These are phyloP conservation scores for Apaloderma vittatum DNA, from an alignment of 2,113 vertebrate genomes.

Conservation along the genomic window DNA sequence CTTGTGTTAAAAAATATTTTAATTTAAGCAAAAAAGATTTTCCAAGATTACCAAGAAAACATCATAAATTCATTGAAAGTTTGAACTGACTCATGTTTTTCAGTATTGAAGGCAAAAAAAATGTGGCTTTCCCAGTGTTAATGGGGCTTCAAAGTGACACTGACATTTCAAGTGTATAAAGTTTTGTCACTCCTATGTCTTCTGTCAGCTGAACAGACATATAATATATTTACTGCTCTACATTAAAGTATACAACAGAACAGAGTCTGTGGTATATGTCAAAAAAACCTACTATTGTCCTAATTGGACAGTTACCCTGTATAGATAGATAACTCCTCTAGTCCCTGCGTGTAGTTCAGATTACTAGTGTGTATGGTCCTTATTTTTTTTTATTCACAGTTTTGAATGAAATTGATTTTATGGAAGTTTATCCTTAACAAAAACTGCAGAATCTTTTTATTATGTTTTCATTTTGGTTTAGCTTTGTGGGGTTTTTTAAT, in stretches of 20 bases:
- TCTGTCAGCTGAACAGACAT: neutral
- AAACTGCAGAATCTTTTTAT: neutral
- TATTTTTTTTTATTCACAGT: neutral
- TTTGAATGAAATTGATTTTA: neutral
- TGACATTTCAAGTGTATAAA: slow-evolving; percentile 34
- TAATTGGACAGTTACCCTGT: neutral
- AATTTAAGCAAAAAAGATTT: neutral
- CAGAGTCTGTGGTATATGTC: neutral
- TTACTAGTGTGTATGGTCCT: neutral
- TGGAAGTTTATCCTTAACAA: neutral
- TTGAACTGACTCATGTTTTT: neutral
- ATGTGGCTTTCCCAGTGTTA: neutral
- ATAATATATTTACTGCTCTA: slow-evolving; percentile 1
- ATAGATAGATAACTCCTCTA: neutral
- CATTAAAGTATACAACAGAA: neutral
- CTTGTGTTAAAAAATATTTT: neutral
- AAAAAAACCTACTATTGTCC: neutral
- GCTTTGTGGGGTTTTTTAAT: neutral
- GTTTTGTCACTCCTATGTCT: neutral
- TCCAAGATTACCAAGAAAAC: neutral
- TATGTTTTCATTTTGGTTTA: neutral
- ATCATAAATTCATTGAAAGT: neutral
- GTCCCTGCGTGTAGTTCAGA: neutral
- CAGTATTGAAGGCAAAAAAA: neutral
- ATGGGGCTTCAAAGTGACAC: neutral